A percentile compares a stretch with the other conserved stretches of the same genome.
Conservation (phyloP, 2,113 vertebrate species). For the Eulemur rufifrons region DNA sequence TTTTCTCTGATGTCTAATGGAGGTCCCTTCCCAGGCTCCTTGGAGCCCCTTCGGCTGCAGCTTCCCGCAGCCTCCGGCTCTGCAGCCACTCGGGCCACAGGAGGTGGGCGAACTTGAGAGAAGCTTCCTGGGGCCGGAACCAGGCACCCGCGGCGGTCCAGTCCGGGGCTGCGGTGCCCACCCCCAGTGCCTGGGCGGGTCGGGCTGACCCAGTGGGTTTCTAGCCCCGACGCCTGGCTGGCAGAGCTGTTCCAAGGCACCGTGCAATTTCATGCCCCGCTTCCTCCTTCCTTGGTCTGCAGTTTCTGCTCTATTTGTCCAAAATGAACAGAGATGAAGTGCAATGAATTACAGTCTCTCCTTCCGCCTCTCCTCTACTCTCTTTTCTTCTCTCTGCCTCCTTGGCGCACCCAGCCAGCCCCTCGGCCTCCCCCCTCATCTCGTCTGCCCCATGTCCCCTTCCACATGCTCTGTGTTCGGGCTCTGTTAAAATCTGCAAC, state of each 20-base stretch:
- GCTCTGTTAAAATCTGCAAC: neutral
- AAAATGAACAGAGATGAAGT: slow-evolving; percentile 76
- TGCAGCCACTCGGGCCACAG: neutral
- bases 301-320: slow-evolving; percentile 83
- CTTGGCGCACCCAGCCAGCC: accelerated
- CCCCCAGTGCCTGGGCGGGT: neutral
- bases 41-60: no score
- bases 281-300: slow-evolving; percentile 71
- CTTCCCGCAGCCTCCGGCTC: neutral
- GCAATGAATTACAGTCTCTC: slow-evolving; percentile 68
- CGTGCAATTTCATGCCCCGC: slow-evolving; percentile 77
- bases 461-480: neutral
- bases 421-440: accelerated
- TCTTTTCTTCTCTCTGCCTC: accelerated
- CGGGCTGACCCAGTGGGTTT: neutral
- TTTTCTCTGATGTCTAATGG: slow-evolving; percentile 66
- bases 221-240: slow-evolving; percentile 19
- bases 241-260: slow-evolving; percentile 44
- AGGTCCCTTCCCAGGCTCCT: slow-evolving; percentile 11
- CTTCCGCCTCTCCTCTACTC: neutral
- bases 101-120: neutral
- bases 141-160: neutral
- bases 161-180: accelerated
- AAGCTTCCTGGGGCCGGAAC: neutral
- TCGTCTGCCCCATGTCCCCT: neutral